A percentile compares a stretch with the other conserved stretches of the same genome.
These are phyloP conservation scores for Pterobdella sp. DNA, from an alignment of 2,888 invertebrate species.

Conservation along the genomic window DNA sequence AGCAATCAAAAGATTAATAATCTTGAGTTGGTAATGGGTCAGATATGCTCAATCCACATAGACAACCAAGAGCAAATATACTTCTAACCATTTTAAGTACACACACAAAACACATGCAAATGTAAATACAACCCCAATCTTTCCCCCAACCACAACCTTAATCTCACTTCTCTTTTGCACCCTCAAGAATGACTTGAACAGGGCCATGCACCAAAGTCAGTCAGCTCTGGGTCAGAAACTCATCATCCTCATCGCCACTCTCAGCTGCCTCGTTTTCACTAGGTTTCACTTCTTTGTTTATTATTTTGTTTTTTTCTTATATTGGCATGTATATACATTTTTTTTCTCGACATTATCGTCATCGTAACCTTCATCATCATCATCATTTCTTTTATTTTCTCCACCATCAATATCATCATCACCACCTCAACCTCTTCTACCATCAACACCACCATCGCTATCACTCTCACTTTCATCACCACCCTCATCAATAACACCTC, in stretches of 20 bases:
- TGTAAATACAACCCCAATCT: no score
- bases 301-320: neutral
- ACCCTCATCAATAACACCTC: constrained; percentile 74
- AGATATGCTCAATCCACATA: no score
- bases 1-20: no score
- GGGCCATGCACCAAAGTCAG: constrained; percentile 94
- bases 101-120: no score
- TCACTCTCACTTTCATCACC: constrained; percentile 83
- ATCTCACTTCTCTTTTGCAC: no score
- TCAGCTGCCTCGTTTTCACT: constrained; percentile 87
- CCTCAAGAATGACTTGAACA: constrained; percentile 95
- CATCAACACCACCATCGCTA: constrained; percentile 71
- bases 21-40: no score
- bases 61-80: no score
- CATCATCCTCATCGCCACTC: constrained; percentile 84
- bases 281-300: constrained; percentile 63
- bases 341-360: no score
- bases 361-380: no score
- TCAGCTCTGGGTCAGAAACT: constrained; percentile 89
- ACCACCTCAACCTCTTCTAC: neutral
- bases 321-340: neutral
- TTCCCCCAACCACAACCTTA: no score
- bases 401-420: neutral
- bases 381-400: neutral
- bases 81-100: no score